Percentiles rank a stretch among this genome's conserved stretches.
Evolutionary conservation across 2,797 vertebrate genomes (phyloP).

Genomic region (Odontamblyopus rebecca): DNA sequence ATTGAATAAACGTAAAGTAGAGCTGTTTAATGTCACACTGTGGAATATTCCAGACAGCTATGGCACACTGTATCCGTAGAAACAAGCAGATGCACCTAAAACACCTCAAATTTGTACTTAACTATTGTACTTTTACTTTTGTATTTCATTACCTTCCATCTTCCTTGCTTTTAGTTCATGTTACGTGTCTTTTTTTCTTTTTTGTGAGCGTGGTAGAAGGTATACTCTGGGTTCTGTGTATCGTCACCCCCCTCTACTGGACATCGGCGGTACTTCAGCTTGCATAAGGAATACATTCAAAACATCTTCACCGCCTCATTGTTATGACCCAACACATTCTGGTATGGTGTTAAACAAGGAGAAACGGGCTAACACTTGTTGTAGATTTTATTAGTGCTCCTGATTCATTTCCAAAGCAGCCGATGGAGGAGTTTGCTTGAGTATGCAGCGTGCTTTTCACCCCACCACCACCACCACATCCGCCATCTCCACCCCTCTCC

Average conservation of each 20-base stretch:
- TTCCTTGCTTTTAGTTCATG: no score
- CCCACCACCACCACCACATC: slow-evolving; percentile 24
- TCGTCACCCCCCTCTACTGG: slow-evolving; percentile 76
- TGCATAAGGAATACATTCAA: slow-evolving; percentile 47
- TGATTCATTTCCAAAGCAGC: slow-evolving; percentile 65
- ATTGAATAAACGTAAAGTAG: no score
- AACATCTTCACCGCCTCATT: slow-evolving; percentile 68
- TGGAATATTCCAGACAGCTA: no score
- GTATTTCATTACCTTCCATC: no score
- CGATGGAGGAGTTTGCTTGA: slow-evolving; percentile 52
- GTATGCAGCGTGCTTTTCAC: slow-evolving; percentile 47
- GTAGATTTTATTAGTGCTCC: slow-evolving; percentile 65
- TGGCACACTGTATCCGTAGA: no score
- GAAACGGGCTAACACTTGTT: slow-evolving; percentile 62
- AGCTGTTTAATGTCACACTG: no score
- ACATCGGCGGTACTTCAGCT: slow-evolving; percentile 1
- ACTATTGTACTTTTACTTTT: no score
- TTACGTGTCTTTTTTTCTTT: slow-evolving; percentile 5
- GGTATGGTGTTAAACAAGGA: slow-evolving; percentile 66
- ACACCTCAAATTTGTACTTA: no score
- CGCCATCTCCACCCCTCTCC: background rate
- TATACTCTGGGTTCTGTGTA: slow-evolving; percentile 39
- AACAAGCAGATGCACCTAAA: no score
- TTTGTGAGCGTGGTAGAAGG: slow-evolving; percentile 29
- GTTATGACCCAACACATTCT: slow-evolving; percentile 67